Conservation (phyloP, 1,140 invertebrate genomes). For the Macrobrachium rosenbergii region DNA sequence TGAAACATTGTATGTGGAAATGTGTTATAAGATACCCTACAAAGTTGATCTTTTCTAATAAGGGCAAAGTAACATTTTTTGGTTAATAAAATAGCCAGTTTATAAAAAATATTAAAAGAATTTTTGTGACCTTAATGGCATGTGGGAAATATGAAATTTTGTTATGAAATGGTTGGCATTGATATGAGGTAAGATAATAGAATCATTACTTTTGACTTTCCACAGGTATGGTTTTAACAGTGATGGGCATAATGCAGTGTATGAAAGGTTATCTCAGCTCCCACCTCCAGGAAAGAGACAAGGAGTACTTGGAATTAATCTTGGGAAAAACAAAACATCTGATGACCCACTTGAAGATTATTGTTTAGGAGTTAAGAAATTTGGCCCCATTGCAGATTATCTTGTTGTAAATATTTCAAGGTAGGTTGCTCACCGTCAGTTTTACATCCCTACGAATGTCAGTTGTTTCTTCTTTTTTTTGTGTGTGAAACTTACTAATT, state of each 20-base stretch:
- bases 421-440: slow-evolving; percentile 68
- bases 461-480: neutral
- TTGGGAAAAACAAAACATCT: slow-evolving; percentile 95
- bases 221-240: slow-evolving; percentile 94
- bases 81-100: too few relatives aligned
- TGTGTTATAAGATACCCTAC: too few relatives aligned
- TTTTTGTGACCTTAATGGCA: too few relatives aligned
- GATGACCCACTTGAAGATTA: slow-evolving; percentile 85
- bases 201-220: slow-evolving; percentile 25
- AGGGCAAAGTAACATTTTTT: too few relatives aligned
- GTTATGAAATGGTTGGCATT: too few relatives aligned
- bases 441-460: neutral
- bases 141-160: too few relatives aligned
- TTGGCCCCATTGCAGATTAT: slow-evolving; percentile 85
- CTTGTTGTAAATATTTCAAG: slow-evolving; percentile 91
- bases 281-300: slow-evolving; percentile 69
- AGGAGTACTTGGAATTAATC: slow-evolving; percentile 84
- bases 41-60: too few relatives aligned
- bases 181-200: neutral
- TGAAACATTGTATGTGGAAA: too few relatives aligned
- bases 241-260: slow-evolving; percentile 83
- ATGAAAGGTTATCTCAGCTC: slow-evolving; percentile 70
- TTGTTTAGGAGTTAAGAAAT: slow-evolving; percentile 81
- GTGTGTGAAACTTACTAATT: neutral
- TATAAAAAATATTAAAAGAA: too few relatives aligned